These are phyloP conservation scores for Margarornis squamiger DNA, from an alignment of 2,797 vertebrate genomes.

Conservation along the genomic window DNA sequence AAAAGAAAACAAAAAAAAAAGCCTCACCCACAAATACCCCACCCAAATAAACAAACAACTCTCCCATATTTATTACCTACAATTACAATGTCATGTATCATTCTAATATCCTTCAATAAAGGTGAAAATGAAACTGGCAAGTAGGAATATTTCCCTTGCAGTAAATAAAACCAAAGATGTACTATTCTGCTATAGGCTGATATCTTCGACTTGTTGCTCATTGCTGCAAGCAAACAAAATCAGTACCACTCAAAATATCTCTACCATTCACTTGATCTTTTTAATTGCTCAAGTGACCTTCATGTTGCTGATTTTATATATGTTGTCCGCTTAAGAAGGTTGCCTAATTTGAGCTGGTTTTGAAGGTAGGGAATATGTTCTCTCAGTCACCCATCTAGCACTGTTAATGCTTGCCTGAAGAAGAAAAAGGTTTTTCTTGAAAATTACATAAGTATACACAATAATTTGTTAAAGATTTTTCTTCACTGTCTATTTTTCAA, in stretches of 20 bases:
- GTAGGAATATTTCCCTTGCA: background rate
- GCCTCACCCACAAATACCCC: accelerated
- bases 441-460: background rate
- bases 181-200: background rate
- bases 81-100: background rate
- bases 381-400: background rate
- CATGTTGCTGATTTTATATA: background rate
- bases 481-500: background rate
- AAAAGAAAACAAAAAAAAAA: background rate
- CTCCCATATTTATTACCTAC: background rate
- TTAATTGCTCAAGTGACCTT: background rate
- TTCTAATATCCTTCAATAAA: background rate
- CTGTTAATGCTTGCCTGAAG: background rate
- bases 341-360: background rate
- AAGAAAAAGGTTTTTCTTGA: background rate
- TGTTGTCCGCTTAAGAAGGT: background rate
- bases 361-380: background rate
- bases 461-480: background rate
- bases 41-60: background rate
- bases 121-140: background rate
- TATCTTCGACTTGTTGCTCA: background rate
- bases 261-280: background rate
- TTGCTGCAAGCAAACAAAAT: background rate
- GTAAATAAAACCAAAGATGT: background rate
- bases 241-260: background rate